These are phyloP conservation scores for Harmothoe impar DNA, from an alignment of 2,888 invertebrate genomes.

Conservation along the genomic window DNA sequence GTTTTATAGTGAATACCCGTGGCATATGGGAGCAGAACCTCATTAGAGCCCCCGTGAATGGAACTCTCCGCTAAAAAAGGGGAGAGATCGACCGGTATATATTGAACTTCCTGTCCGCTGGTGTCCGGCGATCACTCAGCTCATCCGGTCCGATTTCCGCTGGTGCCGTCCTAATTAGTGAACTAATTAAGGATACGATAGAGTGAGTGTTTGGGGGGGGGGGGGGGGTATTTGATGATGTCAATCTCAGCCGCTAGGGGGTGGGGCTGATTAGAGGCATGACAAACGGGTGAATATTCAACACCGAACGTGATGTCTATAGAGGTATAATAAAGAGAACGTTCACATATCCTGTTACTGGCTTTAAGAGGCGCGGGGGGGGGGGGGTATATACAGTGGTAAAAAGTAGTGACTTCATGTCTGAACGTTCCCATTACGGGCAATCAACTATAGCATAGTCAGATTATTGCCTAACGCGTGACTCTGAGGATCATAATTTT, in stretches of 20 bases:
- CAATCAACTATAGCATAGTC: no score
- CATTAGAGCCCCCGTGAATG: no score
- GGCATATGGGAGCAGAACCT: not conserved
- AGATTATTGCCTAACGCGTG: no score
- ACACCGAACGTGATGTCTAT: not conserved
- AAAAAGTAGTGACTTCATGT: no score
- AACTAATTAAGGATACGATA: conserved; percentile 41
- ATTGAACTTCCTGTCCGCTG: not conserved
- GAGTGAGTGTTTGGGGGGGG: not conserved
- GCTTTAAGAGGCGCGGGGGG: no score
- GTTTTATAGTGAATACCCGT: no score
- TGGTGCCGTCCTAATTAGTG: conserved; percentile 33
- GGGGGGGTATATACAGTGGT: no score
- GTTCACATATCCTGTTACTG: no score
- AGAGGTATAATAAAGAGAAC: not conserved
- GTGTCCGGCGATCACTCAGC: not conserved
- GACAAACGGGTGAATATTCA: not conserved
- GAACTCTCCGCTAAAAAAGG: no score
- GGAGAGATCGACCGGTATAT: no score
- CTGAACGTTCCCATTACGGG: no score
- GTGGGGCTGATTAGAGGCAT: not conserved
- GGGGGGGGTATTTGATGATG: not conserved
- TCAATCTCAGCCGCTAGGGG: conserved; percentile 22
- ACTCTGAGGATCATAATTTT: no score
- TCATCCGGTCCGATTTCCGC: not conserved